Conservation (phyloP, 30 jellyfish, hydroid and myxozoan species). For the Calvadosia cruxmelitensis region DNA sequence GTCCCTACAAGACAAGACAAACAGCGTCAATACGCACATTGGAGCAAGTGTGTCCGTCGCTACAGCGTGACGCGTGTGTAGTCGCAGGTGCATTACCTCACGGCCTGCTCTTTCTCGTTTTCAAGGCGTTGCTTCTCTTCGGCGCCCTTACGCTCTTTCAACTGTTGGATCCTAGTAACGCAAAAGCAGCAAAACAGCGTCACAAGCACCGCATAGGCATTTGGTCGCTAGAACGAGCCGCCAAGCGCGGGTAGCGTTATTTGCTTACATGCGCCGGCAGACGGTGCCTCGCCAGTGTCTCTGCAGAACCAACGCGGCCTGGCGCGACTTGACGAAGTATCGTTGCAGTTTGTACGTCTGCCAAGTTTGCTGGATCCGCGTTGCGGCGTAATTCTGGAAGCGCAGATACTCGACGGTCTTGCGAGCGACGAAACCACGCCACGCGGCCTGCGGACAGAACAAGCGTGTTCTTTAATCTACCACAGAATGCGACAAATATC, state of each 20-base stretch:
- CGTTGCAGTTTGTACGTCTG: slow-evolving; percentile 19
- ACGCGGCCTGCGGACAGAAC: slow-evolving; percentile 17
- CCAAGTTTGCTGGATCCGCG: slow-evolving; percentile 72
- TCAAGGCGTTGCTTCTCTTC: not conserved
- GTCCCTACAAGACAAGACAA: slow-evolving; percentile 4
- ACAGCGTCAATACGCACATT: not conserved
- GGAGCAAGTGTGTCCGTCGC: not conserved
- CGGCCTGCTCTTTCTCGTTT: not conserved
- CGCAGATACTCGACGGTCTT: slow-evolving; percentile 22
- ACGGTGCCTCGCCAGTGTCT: slow-evolving; percentile 49
- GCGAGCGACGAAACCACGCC: slow-evolving; percentile 84
- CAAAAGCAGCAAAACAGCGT: not conserved
- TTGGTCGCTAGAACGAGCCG: no score
- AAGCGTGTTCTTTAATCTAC: no score
- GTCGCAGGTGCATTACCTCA: no score
- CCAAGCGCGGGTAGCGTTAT: not conserved
- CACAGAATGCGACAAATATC: no score
- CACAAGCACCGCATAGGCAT: no score
- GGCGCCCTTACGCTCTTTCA: not conserved
- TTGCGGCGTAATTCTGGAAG: slow-evolving; percentile 44
- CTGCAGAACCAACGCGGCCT: slow-evolving; percentile 28
- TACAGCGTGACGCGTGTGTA: no score
- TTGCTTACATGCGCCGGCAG: not conserved
- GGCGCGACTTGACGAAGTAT: slow-evolving; percentile 5
- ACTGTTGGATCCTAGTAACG: not conserved